Base-by-base conservation (phyloP, 2,113 vertebrate genomes). In the Paratilapia polleni region DNA sequence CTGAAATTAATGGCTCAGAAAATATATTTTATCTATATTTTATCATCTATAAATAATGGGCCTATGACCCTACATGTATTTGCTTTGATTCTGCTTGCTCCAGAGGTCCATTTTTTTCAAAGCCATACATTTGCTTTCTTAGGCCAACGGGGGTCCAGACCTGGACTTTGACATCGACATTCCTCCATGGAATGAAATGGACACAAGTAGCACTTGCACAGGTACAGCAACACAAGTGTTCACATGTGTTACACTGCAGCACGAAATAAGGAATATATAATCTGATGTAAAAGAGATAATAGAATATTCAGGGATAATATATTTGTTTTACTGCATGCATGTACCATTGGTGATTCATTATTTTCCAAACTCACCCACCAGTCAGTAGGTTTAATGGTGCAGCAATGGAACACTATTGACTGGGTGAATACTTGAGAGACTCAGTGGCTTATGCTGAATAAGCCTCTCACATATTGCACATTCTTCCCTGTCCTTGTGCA, bases 131-230 rank as follows among this genome's bases (percentile, higher is more conserved):
- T 88, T 89, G 28, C 14, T 74, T 91, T 92, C 83, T 78, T 88
- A 99, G 98, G 94, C 93, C 57, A 95, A 79, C 54, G 95, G 94
- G 74, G 96, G 94, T 89, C 95, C 82, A 84, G 95, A 95, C 85
- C 94, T 99, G 80, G 95, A 97, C 84, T 98, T 99, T 90, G 97
- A 97, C 88, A 94, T 97, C 66, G 95, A 98, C 90, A 94, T 98
- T 85, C 95, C 96, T 88, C 92, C 91, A 2, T 98, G 97, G 97
- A 95, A 95, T 81, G 93, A 94, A 0, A 88, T 93, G 77, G 92
- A 95, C 74, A 80, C 88, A 26, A 91, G 86, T 86, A 96, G 97
- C 74, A 90, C 84, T 70, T 95, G 82, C 87, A 85, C 96, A 96
- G 98, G 98, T 98, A 43, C n/a, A n/a, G 1, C 19, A 41, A 14